These are phyloP conservation scores for Drosophila eohydei DNA, from an alignment of 2,888 invertebrate species.

Conservation along the genomic window DNA sequence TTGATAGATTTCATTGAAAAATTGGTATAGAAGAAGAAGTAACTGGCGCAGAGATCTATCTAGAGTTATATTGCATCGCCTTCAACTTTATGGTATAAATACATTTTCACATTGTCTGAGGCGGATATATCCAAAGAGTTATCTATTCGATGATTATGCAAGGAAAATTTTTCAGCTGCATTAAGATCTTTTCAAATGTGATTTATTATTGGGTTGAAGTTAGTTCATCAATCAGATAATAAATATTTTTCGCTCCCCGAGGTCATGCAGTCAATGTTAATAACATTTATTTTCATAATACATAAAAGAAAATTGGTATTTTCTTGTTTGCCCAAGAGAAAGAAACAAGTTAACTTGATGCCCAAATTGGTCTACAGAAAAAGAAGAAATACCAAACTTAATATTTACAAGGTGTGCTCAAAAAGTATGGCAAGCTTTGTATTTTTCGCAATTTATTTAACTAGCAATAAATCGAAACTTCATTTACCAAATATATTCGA, in stretches of 20 bases:
- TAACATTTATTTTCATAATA: neutral
- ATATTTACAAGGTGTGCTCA: neutral
- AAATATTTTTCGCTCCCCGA: neutral
- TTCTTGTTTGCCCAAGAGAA: neutral
- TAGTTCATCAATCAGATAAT: slow-evolving; percentile 2
- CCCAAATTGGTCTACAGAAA: neutral
- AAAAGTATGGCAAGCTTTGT: neutral
- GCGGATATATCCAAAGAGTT: neutral
- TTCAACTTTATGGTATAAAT: neutral
- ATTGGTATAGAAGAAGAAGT: too few species aligned
- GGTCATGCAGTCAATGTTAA: slow-evolving; percentile 4
- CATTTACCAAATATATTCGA: neutral
- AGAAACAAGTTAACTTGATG: neutral
- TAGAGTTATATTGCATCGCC: neutral
- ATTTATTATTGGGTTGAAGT: neutral
- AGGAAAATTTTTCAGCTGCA: neutral
- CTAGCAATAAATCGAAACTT: neutral
- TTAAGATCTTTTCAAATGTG: neutral
- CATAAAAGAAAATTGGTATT: too few species aligned
- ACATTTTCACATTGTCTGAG: neutral
- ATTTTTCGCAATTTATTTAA: neutral
- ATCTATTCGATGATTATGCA: neutral
- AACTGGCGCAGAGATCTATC: neutral
- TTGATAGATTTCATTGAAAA: neutral
- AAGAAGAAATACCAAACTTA: neutral